Conservation (phyloP, 1,140 invertebrate species). For the Drosophila ananassae region DNA sequence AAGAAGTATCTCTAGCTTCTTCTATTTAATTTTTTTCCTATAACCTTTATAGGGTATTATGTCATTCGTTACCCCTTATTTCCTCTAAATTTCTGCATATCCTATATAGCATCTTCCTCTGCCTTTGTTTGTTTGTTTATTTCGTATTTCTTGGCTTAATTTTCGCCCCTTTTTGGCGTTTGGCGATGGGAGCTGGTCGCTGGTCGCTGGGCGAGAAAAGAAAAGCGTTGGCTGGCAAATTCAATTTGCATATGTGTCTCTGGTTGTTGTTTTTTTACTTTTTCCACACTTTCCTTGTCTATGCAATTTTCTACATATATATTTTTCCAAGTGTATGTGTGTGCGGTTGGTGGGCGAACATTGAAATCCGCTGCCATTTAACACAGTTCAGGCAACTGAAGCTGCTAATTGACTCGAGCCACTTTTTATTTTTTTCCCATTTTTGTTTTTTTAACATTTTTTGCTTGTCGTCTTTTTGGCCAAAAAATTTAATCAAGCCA, state of each 20-base stretch:
- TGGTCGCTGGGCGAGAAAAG: slow-evolving; percentile 53
- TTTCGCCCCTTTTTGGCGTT: slow-evolving; percentile 59
- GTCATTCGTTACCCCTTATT: not conserved
- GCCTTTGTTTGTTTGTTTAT: slow-evolving; percentile 17
- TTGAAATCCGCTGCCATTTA: slow-evolving; percentile 67
- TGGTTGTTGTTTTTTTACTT: slow-evolving; percentile 6
- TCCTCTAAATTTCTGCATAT: not conserved
- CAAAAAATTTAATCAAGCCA: slow-evolving; percentile 66
- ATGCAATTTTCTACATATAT: slow-evolving; percentile 16
- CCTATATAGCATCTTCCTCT: slow-evolving; percentile 27
- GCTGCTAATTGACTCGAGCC: slow-evolving; percentile 69
- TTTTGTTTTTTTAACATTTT: slow-evolving; percentile 19
- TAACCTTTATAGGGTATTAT: slow-evolving; percentile 8
- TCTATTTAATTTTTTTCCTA: not conserved
- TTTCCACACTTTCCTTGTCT: slow-evolving; percentile 33
- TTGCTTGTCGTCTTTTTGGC: slow-evolving; percentile 40
- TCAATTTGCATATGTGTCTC: slow-evolving; percentile 76
- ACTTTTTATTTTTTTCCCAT: not conserved
- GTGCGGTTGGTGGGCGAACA: slow-evolving; percentile 10
- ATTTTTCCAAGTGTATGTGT: slow-evolving; percentile 1
- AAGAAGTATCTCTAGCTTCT: too few species aligned
- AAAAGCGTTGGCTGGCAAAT: slow-evolving; percentile 62
- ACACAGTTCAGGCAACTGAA: slow-evolving; percentile 57
- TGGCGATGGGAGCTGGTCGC: slow-evolving; percentile 22
- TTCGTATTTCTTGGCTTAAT: slow-evolving; percentile 69